A percentile compares a stretch with the other conserved stretches of the same genome.
Conservation (phyloP, 2,888 invertebrate genomes). For the Dolichomitus sp. region DNA sequence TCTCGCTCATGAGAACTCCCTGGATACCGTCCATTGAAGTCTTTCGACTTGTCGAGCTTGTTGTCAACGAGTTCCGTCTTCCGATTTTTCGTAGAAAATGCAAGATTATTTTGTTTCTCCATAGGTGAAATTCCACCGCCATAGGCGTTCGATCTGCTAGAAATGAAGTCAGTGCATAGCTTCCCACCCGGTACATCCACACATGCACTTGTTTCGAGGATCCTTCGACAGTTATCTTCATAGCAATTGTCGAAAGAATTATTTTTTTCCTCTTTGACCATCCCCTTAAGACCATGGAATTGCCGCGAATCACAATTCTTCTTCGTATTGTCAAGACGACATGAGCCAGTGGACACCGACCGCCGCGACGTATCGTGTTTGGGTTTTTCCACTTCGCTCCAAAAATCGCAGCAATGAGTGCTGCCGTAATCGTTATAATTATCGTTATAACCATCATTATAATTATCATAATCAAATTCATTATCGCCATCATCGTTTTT, state of each 20-base stretch:
- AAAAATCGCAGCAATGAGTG: conserved; percentile 26
- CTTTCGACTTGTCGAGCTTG: conserved; percentile 13
- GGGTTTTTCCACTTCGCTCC: background rate
- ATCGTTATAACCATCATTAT: conserved; percentile 30
- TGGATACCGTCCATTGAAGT: conserved; percentile 3
- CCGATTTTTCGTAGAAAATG: conserved; percentile 34
- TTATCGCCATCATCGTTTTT: conserved; percentile 36
- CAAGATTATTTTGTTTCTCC: background rate
- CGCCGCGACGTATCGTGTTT: background rate
- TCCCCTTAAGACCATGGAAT: background rate
- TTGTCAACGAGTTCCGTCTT: conserved; percentile 15
- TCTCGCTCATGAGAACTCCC: conserved; percentile 38
- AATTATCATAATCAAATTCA: conserved; percentile 46
- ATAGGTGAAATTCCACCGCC: background rate
- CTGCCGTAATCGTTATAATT: conserved; percentile 62
- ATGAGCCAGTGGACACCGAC: conserved; percentile 11
- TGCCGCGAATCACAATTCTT: background rate
- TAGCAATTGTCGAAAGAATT: conserved; percentile 9
- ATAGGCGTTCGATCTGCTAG: conserved; percentile 4
- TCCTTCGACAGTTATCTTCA: conserved; percentile 4
- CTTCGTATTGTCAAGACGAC: conserved; percentile 20
- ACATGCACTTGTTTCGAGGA: conserved; percentile 57
- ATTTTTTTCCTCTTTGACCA: conserved; percentile 9
- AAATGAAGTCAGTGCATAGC: conserved; percentile 12
- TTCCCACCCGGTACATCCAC: conserved; percentile 61